Percentiles rank a stretch among this genome's conserved stretches.
These are phyloP conservation scores for Ischnura elegans DNA, from an alignment of 2,888 invertebrate species.

Conservation along the genomic window DNA sequence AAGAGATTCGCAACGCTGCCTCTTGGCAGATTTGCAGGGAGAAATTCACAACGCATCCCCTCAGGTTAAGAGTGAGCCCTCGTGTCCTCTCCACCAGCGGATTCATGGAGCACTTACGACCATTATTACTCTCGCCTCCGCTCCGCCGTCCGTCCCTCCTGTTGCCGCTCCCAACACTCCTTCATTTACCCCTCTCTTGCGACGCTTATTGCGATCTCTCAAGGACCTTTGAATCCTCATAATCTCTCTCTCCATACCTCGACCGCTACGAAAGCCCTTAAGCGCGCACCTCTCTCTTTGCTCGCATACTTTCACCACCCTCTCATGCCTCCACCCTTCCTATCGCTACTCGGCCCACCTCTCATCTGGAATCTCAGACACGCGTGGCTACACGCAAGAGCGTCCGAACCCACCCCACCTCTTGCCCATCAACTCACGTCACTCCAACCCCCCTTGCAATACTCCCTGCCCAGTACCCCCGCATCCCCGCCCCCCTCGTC, in stretches of 20 bases:
- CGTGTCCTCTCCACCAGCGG: neutral
- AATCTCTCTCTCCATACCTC: neutral
- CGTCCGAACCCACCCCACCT: neutral
- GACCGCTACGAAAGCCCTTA: constrained; percentile 1
- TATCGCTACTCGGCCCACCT: neutral
- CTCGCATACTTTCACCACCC: neutral
- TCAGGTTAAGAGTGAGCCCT: neutral
- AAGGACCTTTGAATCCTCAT: neutral
- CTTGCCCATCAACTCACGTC: neutral
- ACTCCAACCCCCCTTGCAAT: neutral
- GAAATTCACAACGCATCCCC: neutral
- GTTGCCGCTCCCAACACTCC: neutral
- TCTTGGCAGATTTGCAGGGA: neutral
- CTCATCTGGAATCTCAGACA: constrained; percentile 65
- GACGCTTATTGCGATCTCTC: neutral
- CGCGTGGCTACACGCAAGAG: constrained; percentile 52
- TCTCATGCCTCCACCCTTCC: neutral
- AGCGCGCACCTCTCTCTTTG: neutral
- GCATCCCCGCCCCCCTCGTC: neutral
- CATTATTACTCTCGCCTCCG: neutral
- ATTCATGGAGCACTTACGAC: neutral
- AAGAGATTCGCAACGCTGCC: neutral
- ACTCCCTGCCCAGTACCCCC: neutral
- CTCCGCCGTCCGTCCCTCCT: neutral
- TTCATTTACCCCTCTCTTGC: constrained; percentile 28